Base-by-base conservation (phyloP, 2,797 vertebrate species). In the Siniperca undulata region DNA sequence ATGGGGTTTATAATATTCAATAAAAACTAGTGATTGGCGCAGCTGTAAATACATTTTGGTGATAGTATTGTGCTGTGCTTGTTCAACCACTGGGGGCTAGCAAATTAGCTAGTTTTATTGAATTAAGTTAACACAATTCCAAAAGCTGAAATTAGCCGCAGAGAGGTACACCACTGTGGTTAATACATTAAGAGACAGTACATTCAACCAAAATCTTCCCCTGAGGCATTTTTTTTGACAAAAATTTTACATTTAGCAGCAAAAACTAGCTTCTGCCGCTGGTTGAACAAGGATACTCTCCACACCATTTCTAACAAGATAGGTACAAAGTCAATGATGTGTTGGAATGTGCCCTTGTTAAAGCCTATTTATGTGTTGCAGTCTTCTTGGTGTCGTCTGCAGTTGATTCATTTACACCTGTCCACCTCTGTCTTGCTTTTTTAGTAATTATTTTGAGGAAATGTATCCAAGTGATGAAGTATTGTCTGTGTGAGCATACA, bases 381-480 rank as follows among this genome's bases (percentile, higher is more conserved):
- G 56, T 44, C 27, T 19, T 52, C 3, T 8, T 5, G 2, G 10
- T 36, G 61, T 61, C 65, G 36, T 36, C 24, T 44, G 34, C 27
- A 24, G 24, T 20, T 13, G 36, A 56, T 34, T 42, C 58, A 61
- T n/a, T 72, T 12, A 64, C 66, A 42, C 17, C 19, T 17, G 38
- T 59, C 64, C 20, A n/a, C 53, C 55, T 75, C 60, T 55, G 1
- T 50, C 27, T 14, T 13, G 17, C n/a, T 74, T 27, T 53, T 22
- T 42, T 7, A 22, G n/a, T 17, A 7, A 30, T 19, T 38, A 1
- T 27, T 46, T 44, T 50, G 24, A 53, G 48, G 30, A 48, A 30
- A 66, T 53, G 46, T 48, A 65, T 24, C 69, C 20, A 27, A 81
- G 27, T 58, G n/a, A 42, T 70, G 70, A 61, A 48, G 42, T 14